Evolutionary conservation across 2,113 vertebrate species (phyloP), one percentile per base, ranked within the genome.

Genomic region (Pseudopodoces humilis): DNA sequence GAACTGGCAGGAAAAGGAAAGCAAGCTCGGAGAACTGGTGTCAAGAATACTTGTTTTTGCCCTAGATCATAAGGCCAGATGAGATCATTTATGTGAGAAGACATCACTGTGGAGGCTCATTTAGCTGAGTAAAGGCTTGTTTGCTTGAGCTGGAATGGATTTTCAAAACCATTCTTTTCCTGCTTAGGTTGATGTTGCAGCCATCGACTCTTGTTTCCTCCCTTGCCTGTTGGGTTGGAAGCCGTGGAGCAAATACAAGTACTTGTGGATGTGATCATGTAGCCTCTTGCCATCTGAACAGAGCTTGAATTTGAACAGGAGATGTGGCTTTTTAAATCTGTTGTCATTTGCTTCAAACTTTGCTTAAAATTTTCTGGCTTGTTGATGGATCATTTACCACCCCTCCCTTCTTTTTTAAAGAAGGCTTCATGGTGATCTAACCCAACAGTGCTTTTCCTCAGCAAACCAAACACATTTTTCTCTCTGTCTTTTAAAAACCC

Each of bases 191-290:
- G 69, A 12, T 88, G 50, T 83, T 44, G 59, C 8, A 23, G 49
- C 68, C 79, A 39, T 95, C 53, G 37, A 13, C 62, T 80, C 67
- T 62, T 23, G 30, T 82, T 84, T 46, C 59, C 11, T 75, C 24
- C 44, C 52, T 39, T 64, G 65, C 56, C 67, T 31, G 30, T 28
- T 59, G 70, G 27, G 7, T 15, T 76, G 53, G 67, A 74, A 77
- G 50, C 59, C 0, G 0, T 9, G 28, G 31, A 74, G 50, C 31
- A 65, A 69, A 52, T 6, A 1, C 1, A 68, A 10, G 7, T 24
- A 2, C 58, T 60, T 31, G 49, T 60, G 59, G 46, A 18, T 2
- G 15, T 22, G 68, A 70, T 74, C 43, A 43, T 23, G 5, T 43
- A 70, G 55, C 67, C 43, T 77, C 59, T 33, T 64, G 43, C 67